Evolutionary conservation across 2,113 vertebrate genomes (phyloP), one percentile per base, ranked within the genome.

Genomic region (Dicentrarchus labrax): DNA sequence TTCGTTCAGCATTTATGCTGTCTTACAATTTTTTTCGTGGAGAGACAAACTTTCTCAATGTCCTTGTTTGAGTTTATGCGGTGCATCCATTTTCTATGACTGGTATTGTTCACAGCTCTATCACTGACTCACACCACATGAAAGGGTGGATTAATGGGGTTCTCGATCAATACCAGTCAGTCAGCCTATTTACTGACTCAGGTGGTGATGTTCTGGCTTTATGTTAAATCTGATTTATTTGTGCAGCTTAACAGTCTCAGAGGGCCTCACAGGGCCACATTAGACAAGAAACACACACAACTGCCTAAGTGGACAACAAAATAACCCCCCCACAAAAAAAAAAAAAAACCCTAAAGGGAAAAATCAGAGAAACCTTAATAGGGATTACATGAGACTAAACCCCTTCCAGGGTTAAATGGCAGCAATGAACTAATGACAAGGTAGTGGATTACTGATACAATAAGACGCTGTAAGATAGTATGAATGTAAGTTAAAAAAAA

Each of bases 281-380:
- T 53, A 51, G 45, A 71, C 38, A 60, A n/a, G 30, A 65, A 48
- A 67, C 47, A 69, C 60, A 67, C 59, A 84, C 48, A 67, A 4
- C 21, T 47, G 21, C 24, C 19, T 12, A 47, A 30, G 41, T 77
- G n/a, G 39, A 66, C 61, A 21, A 43, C n/a, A 15, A 4, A 51
- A n/a, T 9, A 41, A 50, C 50, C 50, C n/a, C 15, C 16, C 9
- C 19, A 4, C 30, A 30, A 30, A 30, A 54, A 65, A 50, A 47
- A 36, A 8, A 15, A 19, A 19, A 51, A 19, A 53, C 9, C 15
- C 30, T 11, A 3, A 22, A 47, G 16, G 10, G 13, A 6, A n/a
- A 54, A 47, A 53, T 10, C 4, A 3, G 19, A 53, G 7, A n/a
- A 48, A 56, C 50, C 24, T 15, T 71, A 24, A 81, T 21, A 81